Conservation (phyloP, 1,140 invertebrate genomes). For the Neoseiulus cucumeris region DNA sequence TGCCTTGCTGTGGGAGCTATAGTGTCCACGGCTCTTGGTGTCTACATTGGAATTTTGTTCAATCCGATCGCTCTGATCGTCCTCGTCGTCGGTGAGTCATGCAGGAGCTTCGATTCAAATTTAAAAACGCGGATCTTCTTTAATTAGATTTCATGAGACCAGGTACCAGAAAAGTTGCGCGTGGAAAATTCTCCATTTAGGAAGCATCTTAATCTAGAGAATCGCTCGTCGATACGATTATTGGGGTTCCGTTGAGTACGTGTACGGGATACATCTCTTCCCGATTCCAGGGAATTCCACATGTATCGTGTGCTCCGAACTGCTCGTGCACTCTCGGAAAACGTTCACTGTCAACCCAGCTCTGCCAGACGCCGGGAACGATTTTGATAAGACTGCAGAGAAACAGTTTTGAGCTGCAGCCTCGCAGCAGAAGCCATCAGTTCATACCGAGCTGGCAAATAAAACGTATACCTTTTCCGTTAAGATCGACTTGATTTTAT, state of each 20-base stretch:
- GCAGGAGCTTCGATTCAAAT: background rate
- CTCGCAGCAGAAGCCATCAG: too few species aligned
- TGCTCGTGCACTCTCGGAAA: background rate
- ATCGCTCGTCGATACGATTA: too few species aligned
- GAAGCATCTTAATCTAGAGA: background rate
- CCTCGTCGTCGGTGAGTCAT: background rate
- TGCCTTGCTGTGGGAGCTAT: background rate
- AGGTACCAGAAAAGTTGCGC: background rate
- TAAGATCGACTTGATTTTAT: background rate
- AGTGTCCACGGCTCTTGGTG: background rate
- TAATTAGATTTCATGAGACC: background rate
- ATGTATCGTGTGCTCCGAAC: background rate
- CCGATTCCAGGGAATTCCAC: background rate
- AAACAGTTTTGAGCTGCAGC: too few species aligned
- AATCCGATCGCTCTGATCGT: background rate
- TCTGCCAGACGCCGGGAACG: too few species aligned
- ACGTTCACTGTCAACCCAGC: background rate
- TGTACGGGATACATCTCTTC: too few species aligned
- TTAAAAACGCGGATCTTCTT: background rate
- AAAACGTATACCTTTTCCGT: too few species aligned
- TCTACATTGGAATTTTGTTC: background rate
- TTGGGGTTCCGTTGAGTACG: too few species aligned
- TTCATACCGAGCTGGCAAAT: too few species aligned
- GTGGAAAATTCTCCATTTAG: background rate
- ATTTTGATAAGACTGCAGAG: too few species aligned